These are phyloP conservation scores for Megalops atlanticus DNA, from an alignment of 2,113 vertebrate species.

Conservation along the genomic window DNA sequence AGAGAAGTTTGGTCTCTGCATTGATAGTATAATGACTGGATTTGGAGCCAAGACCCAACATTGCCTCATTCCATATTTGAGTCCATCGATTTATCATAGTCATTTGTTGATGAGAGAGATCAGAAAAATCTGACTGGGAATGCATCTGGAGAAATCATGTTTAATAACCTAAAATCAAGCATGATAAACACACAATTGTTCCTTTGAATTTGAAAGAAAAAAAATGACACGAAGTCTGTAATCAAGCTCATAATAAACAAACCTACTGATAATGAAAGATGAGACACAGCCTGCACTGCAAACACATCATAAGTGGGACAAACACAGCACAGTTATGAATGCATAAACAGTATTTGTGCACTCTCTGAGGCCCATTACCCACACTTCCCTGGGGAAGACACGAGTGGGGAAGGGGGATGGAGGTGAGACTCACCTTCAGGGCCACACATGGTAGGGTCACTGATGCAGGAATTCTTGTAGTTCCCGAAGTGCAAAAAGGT, in stretches of 20 bases:
- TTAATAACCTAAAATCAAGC: not conserved
- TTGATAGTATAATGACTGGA: too few relatives aligned
- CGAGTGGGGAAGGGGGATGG: not conserved
- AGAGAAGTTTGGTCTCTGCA: too few relatives aligned
- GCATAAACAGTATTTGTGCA: not conserved
- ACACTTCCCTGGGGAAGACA: not conserved
- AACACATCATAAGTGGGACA: not conserved
- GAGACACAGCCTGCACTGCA: not conserved
- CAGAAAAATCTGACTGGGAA: not conserved
- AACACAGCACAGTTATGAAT: not conserved
- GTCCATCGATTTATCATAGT: not conserved
- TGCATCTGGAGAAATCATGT: conserved; percentile 10
- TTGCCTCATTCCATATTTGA: too few relatives aligned
- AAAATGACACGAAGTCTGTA: not conserved
- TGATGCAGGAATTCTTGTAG: conserved; percentile 85
- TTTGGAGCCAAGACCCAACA: too few relatives aligned
- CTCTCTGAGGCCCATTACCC: not conserved
- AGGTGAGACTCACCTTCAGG: conserved; percentile 77
- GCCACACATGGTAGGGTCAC: conserved; percentile 81
- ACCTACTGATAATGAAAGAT: conserved; percentile 3
- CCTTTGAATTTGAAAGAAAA: conserved; percentile 1
- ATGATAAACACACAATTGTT: not conserved
- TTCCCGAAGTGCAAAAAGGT: conserved; percentile 86
- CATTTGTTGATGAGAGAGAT: not conserved
- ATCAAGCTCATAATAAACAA: not conserved